Conservation (phyloP, 2,113 vertebrate species). For the Callipepla californica region DNA sequence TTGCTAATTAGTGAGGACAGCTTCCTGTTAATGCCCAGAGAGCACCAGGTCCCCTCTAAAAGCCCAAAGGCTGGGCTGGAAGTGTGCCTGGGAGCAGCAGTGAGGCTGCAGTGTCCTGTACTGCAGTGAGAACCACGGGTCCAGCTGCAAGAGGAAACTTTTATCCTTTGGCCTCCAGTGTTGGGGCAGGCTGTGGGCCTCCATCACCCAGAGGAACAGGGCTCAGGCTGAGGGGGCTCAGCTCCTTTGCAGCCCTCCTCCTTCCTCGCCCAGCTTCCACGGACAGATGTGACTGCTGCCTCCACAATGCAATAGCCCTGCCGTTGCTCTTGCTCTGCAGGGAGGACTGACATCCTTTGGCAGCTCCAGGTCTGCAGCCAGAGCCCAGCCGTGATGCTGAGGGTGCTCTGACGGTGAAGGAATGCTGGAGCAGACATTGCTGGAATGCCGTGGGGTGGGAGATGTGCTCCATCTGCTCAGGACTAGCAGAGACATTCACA, state of each 20-base stretch:
- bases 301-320: background rate
- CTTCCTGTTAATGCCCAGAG: background rate
- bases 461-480: background rate
- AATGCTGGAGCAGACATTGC: background rate
- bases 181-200: background rate
- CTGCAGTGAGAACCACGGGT: background rate
- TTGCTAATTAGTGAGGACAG: background rate
- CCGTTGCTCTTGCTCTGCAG: background rate
- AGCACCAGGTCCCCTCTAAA: background rate
- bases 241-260: background rate
- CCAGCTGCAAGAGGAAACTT: background rate
- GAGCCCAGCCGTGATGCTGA: accelerated
- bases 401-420: background rate
- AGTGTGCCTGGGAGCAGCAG: no score
- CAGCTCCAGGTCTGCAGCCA: background rate
- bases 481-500: background rate
- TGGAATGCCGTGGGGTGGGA: background rate
- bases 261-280: background rate
- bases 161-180: no score
- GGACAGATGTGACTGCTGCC: background rate
- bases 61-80: background rate
- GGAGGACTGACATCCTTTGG: background rate
- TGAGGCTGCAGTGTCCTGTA: background rate
- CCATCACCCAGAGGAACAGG: background rate
- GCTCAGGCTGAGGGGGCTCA: background rate